Evolutionary conservation across 2,888 invertebrate species (phyloP), one percentile per base, ranked within the genome.

Genomic region (Neoscelio sp.): DNA sequence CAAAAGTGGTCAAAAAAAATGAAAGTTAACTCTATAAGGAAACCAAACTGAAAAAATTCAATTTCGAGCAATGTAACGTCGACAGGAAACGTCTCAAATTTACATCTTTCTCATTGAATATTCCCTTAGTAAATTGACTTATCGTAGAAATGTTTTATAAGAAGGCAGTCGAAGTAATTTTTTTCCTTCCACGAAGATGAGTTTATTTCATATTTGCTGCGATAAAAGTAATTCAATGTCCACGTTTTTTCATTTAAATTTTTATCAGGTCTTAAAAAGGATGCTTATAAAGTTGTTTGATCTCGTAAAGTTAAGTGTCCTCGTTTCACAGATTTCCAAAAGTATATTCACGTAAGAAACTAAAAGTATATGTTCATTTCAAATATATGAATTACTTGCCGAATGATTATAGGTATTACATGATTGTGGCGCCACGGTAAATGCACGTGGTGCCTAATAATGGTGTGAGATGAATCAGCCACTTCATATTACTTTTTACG

Each of bases 321-420:
- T 67, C 60, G 52, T 78, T 78, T 65, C 38, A 48, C 20, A 44
- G 52, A 71, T 60, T 71, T 60, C 56, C 58, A 58, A 78, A 70
- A 70, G 77, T 67, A 50, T 46, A 50, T 67, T 65, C 77, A 52
- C 60, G 67, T 65, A 67, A 78, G 71, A 26, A 56, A 65, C 67
- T 46, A 26, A 46, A 70, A 70, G 67, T 75, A 42, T 58, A 76
- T 68, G 70, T 71, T 76, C 70, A 77, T 81, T 79, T 71, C 73
- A 77, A 78, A 76, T 79, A 81, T 85, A 85, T 85, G 84, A 87
- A 85, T 87, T 87, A 87, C 82, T 82, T 84, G 83, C 79, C 78
- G 33, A 82, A 82, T 86, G 88, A 88, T 88, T 87, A 87, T 84
- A 85, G 88, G 85, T 83, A 87, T 88, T 87, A 86, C 82, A 82